Evolutionary conservation across 2,888 invertebrate genomes (phyloP), one percentile per base, ranked within the genome.

Genomic region (Taphrorychus bicolor): DNA sequence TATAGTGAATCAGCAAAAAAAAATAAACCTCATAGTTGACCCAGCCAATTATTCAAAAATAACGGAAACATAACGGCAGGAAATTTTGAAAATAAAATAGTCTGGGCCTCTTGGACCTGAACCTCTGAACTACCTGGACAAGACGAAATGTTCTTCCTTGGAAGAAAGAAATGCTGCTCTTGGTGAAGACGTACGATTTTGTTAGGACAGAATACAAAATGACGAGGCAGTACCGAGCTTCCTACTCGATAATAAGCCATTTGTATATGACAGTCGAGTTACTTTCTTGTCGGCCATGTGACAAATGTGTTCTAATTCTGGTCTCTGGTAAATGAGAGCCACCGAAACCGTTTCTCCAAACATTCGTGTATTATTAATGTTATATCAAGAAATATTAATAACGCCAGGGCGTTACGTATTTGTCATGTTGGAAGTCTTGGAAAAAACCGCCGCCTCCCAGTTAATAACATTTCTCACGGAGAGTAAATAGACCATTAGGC

Each of bases 221-320:
- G 14, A 45, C n/a, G 16, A 17, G 51, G 51, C 51, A 51, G 51
- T 21, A 51, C 51, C 54, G 57, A 56, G 68, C 68, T 64, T 64
- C 68, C 68, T 68, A 68, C 68, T 68, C 68, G 45, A 64, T 68
- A 68, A 63, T 63, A 68, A 59, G 49, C 59, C 52, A 68, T 69
- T 65, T 64, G 69, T 69, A 59, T 57, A 61, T 69, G 69, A 65
- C 65, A 69, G 41, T 57, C 54, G 45, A 48, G 48, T 58, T 60
- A 54, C 65, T 65, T 69, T 69, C 58, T 61, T 59, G 64, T 64
- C 51, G 40, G 53, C 68, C 53, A 52, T 23, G 42, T 66, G 59
- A 69, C 59, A 60, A 63, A 65, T 65, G 64, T 45, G 60, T 65
- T 69, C 69, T 69, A 69, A 61, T 69, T 69, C 49, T 57, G 69